These are phyloP conservation scores for Rostratula benghalensis DNA, from an alignment of 2,113 vertebrate genomes.

Conservation along the genomic window DNA sequence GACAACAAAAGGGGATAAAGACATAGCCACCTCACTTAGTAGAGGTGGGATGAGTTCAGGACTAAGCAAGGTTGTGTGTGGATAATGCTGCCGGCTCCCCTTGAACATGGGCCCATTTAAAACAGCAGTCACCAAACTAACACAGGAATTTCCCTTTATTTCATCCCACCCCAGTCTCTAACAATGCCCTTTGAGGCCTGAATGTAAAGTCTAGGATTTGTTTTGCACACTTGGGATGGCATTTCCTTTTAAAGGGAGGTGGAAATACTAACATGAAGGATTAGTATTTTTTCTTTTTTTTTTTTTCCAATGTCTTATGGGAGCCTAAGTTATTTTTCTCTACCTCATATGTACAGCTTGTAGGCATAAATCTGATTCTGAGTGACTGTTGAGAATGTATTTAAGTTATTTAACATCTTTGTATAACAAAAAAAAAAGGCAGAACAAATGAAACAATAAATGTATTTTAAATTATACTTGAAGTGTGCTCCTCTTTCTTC, in stretches of 20 bases:
- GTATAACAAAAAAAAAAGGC: constrained; percentile 89
- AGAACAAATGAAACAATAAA: constrained; percentile 98
- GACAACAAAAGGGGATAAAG: neutral
- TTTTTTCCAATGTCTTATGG: constrained; percentile 86
- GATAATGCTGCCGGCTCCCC: neutral
- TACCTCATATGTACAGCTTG: constrained; percentile 99
- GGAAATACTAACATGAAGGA: constrained; percentile 79
- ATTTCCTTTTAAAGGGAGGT: constrained; percentile 56
- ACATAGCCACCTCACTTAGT: neutral
- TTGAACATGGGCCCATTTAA: neutral
- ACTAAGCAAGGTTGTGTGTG: neutral
- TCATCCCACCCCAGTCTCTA: neutral
- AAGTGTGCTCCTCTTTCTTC: neutral
- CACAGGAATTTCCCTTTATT: neutral
- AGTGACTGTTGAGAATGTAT: constrained; percentile 99
- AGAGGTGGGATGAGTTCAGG: neutral
- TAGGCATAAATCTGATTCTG: constrained; percentile 96
- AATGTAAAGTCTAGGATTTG: constrained; percentile 55
- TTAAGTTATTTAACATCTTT: constrained; percentile 99
- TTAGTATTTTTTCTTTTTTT: constrained; percentile 76
- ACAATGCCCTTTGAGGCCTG: neutral
- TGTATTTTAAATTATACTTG: constrained; percentile 94
- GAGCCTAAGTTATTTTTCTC: constrained; percentile 97
- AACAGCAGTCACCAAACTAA: neutral
- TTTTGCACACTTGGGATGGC: constrained; percentile 59